phyloP scores from a whole-genome alignment of 2,797 vertebrate species.

The Carapus acus region DNA sequence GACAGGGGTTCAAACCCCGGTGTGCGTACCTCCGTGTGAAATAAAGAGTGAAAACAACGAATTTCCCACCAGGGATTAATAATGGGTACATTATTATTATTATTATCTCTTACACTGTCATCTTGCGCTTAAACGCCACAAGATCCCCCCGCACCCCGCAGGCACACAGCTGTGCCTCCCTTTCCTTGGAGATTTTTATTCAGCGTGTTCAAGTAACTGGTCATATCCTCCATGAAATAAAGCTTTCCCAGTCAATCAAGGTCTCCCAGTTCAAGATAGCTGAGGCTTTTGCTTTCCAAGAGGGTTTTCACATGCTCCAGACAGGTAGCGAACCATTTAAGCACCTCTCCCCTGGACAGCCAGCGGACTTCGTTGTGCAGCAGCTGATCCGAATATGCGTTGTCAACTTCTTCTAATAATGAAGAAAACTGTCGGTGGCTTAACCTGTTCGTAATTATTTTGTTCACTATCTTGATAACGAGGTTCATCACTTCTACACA shows the following conservation, averaged over 20 bases:
- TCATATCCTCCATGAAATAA: constrained; percentile 43
- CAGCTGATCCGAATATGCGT: constrained; percentile 25
- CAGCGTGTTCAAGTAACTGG: constrained; percentile 33
- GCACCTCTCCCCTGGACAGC: constrained; percentile 22
- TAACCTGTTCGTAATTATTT: constrained; percentile 34
- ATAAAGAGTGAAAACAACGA: too few relatives aligned
- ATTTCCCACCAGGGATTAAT: too few relatives aligned
- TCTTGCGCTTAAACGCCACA: constrained; percentile 35
- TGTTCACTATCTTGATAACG: constrained; percentile 28
- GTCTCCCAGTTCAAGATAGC: constrained; percentile 25
- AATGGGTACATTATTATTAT: too few relatives aligned
- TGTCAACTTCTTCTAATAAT: constrained; percentile 27
- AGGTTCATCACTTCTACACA: constrained; percentile 25
- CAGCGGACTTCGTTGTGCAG: constrained; percentile 34
- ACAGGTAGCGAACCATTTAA: constrained; percentile 4
- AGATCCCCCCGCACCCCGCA: constrained; percentile 23
- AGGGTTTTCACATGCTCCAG: constrained; percentile 26
- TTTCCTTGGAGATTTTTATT: constrained; percentile 36
- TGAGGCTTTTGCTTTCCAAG: constrained; percentile 27
- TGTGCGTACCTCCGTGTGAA: too few relatives aligned
- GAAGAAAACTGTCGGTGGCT: constrained; percentile 30
- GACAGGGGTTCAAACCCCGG: too few relatives aligned
- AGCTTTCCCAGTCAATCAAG: constrained; percentile 29
- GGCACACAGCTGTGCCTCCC: constrained; percentile 28
- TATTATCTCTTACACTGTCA: constrained; percentile 40